Conservation (phyloP, 2,888 invertebrate species). For the Homarus gammarus region DNA sequence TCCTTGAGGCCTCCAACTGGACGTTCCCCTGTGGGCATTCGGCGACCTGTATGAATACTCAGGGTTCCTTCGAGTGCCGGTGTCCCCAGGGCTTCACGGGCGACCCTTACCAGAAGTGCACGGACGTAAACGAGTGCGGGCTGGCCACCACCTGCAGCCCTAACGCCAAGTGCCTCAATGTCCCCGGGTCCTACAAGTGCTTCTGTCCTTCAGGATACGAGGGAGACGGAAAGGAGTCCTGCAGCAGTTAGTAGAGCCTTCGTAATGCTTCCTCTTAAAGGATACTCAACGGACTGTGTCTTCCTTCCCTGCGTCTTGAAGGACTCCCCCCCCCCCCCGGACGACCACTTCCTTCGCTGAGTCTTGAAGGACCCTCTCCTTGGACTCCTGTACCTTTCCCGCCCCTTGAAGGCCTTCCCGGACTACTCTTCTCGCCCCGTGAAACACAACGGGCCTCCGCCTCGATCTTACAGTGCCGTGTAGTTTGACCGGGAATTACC, state of each 20-base stretch:
- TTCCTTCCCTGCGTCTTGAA: neutral
- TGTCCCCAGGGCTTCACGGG: constrained; percentile 85
- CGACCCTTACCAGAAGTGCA: constrained; percentile 82
- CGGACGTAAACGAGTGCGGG: constrained; percentile 88
- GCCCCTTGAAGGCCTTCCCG: no score
- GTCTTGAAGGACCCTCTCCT: neutral
- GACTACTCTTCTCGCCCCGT: no score
- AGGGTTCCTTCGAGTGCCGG: constrained; percentile 91
- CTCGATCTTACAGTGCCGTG: neutral
- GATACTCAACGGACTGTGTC: neutral
- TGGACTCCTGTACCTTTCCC: no score
- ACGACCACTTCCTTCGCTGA: neutral
- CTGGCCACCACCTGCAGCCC: constrained; percentile 84
- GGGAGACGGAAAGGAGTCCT: constrained; percentile 87
- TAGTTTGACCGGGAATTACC: neutral
- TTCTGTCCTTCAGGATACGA: constrained; percentile 87
- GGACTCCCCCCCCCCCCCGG: neutral
- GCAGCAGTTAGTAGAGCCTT: constrained; percentile 85
- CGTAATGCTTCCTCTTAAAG: neutral
- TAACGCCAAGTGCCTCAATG: constrained; percentile 89
- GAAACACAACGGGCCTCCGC: no score
- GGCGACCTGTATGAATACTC: constrained; percentile 93
- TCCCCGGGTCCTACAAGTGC: constrained; percentile 89
- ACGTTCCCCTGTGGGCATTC: constrained; percentile 87
- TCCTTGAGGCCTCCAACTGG: constrained; percentile 55